phyloP scores from a whole-genome alignment of 2,888 invertebrate genomes.

The Hydriomena furcata region DNA sequence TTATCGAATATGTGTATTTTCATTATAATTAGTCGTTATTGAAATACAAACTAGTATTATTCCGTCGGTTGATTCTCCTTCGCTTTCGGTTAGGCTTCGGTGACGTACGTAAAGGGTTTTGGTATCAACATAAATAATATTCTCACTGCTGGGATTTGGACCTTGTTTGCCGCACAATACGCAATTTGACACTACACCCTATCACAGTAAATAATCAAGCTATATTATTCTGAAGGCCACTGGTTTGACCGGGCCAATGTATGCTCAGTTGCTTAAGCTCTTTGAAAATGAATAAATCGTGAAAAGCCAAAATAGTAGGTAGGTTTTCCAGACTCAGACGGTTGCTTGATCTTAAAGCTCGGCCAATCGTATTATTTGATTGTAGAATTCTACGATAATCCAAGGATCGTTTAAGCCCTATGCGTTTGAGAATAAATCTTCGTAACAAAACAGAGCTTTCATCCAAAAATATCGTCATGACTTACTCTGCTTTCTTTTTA shows the following conservation, averaged over 20 bases:
- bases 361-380: conserved; percentile 17
- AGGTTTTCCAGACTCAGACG: conserved; percentile 18
- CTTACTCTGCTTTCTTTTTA: too few relatives aligned
- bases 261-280: conserved; percentile 9
- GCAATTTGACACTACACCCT: not conserved
- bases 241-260: not conserved
- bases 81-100: too few relatives aligned
- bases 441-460: too few relatives aligned
- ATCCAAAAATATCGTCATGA: too few relatives aligned
- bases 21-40: too few relatives aligned
- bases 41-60: too few relatives aligned
- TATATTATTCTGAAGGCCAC: conserved; percentile 8
- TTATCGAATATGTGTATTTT: too few relatives aligned
- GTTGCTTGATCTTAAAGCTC: conserved; percentile 18
- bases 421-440: not conserved
- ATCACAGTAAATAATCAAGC: conserved; percentile 3
- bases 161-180: not conserved
- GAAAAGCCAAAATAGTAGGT: conserved; percentile 14
- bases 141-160: not conserved
- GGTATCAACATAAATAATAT: too few relatives aligned
- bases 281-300: conserved; percentile 23
- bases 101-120: too few relatives aligned
- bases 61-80: too few relatives aligned
- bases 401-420: conserved; percentile 1
- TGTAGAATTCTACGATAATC: conserved; percentile 8